phyloP scores from a whole-genome alignment of 2,797 vertebrate species.

The Nyctibius grandis region DNA sequence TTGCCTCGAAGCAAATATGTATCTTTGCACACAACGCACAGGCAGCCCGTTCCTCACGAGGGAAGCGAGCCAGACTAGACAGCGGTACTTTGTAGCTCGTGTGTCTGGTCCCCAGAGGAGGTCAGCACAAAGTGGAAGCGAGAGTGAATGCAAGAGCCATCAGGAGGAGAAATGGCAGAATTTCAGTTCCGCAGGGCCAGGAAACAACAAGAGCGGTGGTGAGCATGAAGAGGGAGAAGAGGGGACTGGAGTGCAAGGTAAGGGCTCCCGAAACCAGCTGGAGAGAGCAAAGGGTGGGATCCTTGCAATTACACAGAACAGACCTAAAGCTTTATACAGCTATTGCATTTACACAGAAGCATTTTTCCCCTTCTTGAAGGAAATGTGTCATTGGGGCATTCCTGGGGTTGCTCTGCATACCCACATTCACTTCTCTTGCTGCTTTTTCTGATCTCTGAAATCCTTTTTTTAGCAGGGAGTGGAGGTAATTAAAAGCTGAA shows the following conservation, averaged over 20 bases:
- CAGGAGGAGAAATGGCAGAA: neutral
- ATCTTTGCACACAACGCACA: neutral
- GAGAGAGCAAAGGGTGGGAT: neutral
- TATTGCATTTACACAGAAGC: neutral
- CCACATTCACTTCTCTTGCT: neutral
- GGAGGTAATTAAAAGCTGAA: neutral
- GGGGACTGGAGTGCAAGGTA: neutral
- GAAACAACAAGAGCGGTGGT: neutral
- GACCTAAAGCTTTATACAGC: neutral
- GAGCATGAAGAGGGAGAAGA: neutral
- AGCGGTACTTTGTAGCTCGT: fast-evolving
- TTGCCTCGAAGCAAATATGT: neutral
- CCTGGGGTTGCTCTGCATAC: neutral
- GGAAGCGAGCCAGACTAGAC: fast-evolving
- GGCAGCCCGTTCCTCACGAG: fast-evolving
- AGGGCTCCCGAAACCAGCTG: neutral
- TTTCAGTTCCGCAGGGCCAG: neutral
- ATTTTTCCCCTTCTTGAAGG: neutral
- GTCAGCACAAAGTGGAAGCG: neutral
- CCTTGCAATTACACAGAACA: neutral
- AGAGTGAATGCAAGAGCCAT: neutral
- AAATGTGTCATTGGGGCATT: neutral
- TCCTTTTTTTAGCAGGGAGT: neutral
- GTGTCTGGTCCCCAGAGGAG: neutral
- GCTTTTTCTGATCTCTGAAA: neutral